Evolutionary conservation across 2,888 invertebrate genomes (phyloP).

Genomic region (Plagodis dolabraria): DNA sequence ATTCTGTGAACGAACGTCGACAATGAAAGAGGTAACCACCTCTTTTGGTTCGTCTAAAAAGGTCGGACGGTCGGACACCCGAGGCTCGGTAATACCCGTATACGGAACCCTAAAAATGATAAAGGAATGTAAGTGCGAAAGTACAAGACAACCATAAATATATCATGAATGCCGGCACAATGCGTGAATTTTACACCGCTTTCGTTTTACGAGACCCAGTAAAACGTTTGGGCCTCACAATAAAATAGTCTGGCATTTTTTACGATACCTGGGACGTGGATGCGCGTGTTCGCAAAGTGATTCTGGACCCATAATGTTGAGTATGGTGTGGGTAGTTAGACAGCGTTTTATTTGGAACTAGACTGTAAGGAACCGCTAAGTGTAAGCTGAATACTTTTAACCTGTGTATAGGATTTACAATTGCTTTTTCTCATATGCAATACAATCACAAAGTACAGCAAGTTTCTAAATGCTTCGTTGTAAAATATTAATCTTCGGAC

Average conservation of each 20-base stretch:
- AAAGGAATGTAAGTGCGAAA: neutral
- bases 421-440: too few species aligned
- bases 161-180: slow-evolving; percentile 63
- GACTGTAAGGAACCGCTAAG: too few species aligned
- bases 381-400: too few species aligned
- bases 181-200: slow-evolving; percentile 76
- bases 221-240: slow-evolving; percentile 72
- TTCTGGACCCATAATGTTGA: slow-evolving; percentile 51
- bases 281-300: slow-evolving; percentile 66
- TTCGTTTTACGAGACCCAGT: slow-evolving; percentile 76
- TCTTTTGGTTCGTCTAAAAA: too few species aligned
- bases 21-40: too few species aligned
- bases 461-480: too few species aligned
- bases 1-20: too few species aligned
- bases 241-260: slow-evolving; percentile 74
- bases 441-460: too few species aligned
- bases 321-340: neutral
- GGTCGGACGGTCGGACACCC: too few species aligned
- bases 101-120: slow-evolving; percentile 19
- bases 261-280: slow-evolving; percentile 70
- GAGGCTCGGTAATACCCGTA: neutral
- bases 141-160: slow-evolving; percentile 55
- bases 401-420: too few species aligned
- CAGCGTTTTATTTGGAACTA: too few species aligned
- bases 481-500: too few species aligned